Percentiles rank a stretch among this genome's conserved stretches.
Evolutionary conservation across 2,797 vertebrate species (phyloP).

Genomic region (Onychomys torridus): DNA sequence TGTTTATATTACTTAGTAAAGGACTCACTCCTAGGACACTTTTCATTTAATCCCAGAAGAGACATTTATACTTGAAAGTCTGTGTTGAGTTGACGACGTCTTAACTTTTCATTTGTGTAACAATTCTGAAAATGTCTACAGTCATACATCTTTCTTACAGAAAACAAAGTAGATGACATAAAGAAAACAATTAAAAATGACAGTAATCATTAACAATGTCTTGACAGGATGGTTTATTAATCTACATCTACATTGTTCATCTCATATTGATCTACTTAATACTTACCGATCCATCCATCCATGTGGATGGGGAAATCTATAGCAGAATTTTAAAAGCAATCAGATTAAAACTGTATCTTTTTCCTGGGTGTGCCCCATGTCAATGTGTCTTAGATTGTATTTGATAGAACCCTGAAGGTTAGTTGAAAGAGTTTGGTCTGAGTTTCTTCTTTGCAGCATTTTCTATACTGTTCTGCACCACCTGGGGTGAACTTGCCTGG

Average conservation of each 20-base stretch:
- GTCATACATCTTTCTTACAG: background rate
- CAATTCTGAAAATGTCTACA: constrained; percentile 13
- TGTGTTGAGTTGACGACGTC: background rate
- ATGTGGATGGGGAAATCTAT: background rate
- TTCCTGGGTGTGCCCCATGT: background rate
- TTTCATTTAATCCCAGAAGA: background rate
- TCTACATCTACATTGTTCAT: background rate
- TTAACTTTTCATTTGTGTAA: background rate
- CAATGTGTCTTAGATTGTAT: background rate
- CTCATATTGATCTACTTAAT: background rate
- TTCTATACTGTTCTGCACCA: background rate
- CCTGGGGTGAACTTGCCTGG: background rate
- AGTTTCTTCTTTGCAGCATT: background rate
- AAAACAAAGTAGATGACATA: background rate
- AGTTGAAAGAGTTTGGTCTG: background rate
- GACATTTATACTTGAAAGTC: background rate
- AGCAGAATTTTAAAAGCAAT: background rate
- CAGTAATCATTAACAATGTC: background rate
- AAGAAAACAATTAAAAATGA: background rate
- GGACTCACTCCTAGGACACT: background rate
- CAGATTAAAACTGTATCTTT: background rate
- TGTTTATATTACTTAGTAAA: background rate
- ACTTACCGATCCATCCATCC: background rate
- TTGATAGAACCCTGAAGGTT: background rate
- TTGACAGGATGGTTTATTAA: background rate